Conservation (phyloP, 2,888 invertebrate species). For the Patella ulyssiponensis region DNA sequence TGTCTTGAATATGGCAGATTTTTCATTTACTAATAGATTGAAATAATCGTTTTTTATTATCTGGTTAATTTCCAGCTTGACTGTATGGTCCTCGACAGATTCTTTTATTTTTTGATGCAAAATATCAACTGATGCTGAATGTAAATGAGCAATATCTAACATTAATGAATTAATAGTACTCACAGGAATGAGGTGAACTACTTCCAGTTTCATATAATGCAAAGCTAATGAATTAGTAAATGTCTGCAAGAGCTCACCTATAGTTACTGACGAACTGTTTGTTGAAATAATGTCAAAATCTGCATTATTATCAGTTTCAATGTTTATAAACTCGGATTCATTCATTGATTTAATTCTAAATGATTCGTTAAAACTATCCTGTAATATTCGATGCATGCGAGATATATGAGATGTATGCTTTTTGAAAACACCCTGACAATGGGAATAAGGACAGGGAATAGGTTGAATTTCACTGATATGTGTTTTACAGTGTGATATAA, state of each 20-base stretch:
- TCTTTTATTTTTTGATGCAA: too few relatives aligned
- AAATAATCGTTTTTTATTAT: too few relatives aligned
- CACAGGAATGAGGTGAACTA: not conserved
- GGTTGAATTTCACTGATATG: not conserved
- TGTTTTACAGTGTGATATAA: not conserved
- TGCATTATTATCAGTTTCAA: not conserved
- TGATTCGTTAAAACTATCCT: not conserved
- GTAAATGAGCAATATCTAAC: not conserved
- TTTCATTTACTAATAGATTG: not conserved
- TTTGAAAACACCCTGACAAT: not conserved
- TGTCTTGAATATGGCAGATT: not conserved
- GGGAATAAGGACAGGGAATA: not conserved
- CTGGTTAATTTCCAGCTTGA: not conserved
- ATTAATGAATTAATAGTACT: not conserved
- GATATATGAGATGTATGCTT: not conserved
- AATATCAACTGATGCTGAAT: too few relatives aligned
- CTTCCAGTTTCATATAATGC: not conserved
- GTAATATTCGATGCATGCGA: not conserved
- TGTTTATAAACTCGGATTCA: not conserved
- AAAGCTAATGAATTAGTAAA: slow-evolving; percentile 2
- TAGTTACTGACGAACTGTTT: not conserved
- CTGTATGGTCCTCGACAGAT: too few relatives aligned
- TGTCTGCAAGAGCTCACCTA: not conserved
- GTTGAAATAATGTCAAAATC: not conserved
- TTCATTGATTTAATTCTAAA: not conserved